These are phyloP conservation scores for Eumerus sabulonum DNA, from an alignment of 2,888 invertebrate genomes.

Conservation along the genomic window DNA sequence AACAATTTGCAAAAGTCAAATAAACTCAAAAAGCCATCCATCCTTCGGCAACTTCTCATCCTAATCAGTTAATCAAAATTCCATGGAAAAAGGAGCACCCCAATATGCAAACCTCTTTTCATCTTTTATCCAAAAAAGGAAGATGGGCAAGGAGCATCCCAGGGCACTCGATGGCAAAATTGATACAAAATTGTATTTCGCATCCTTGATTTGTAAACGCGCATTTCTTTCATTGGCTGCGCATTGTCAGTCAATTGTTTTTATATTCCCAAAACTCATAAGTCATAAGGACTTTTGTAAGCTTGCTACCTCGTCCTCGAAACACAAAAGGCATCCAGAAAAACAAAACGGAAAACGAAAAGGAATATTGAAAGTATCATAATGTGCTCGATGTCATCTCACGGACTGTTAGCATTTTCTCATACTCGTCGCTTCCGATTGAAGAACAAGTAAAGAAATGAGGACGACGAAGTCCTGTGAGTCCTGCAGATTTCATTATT, in stretches of 20 bases:
- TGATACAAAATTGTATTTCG: constrained; percentile 37
- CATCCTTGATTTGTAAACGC: constrained; percentile 23
- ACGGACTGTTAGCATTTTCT: constrained; percentile 8
- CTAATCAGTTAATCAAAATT: constrained; percentile 47
- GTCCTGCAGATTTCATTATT: constrained; percentile 53
- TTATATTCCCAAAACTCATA: constrained; percentile 7
- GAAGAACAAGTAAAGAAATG: too few relatives aligned
- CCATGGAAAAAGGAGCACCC: constrained; percentile 11
- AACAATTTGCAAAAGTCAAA: too few relatives aligned
- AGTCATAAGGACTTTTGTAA: constrained; percentile 3
- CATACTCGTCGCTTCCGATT: too few relatives aligned
- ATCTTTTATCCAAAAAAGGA: not conserved
- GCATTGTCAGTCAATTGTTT: constrained; percentile 23
- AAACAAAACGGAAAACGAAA: constrained; percentile 12
- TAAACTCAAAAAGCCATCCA: too few relatives aligned
- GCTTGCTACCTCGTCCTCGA: too few relatives aligned
- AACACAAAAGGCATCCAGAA: too few relatives aligned
- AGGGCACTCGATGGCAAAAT: constrained; percentile 17
- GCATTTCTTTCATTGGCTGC: constrained; percentile 15
- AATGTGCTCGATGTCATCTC: constrained; percentile 38
- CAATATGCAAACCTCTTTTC: not conserved
- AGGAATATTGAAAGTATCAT: constrained; percentile 42
- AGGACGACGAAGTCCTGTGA: constrained; percentile 10
- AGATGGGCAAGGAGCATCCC: not conserved
- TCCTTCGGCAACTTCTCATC: constrained; percentile 4